Conservation (phyloP, 2,888 invertebrate genomes). For the Tolmerus cingulatus region DNA sequence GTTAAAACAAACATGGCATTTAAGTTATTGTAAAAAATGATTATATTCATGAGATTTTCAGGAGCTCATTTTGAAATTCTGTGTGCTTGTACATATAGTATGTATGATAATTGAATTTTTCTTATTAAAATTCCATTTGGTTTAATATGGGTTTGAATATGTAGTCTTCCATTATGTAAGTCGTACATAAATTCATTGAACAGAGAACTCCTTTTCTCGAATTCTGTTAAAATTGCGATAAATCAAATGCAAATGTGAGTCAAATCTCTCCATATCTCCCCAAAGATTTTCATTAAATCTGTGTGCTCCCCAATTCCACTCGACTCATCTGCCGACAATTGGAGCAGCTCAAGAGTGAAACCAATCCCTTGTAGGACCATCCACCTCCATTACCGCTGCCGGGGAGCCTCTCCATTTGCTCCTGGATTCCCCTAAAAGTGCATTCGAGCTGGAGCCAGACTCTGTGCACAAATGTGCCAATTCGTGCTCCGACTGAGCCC, state of each 20-base stretch:
- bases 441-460: not conserved
- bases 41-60: too few species aligned
- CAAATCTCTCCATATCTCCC: not conserved
- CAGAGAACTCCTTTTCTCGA: not conserved
- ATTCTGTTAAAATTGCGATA: not conserved
- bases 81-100: too few species aligned
- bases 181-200: not conserved
- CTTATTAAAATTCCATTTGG: not conserved
- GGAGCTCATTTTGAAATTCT: too few species aligned
- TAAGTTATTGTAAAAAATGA: too few species aligned
- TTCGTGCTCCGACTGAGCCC: not conserved
- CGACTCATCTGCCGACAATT: not conserved
- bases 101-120: too few species aligned
- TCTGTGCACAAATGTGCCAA: not conserved
- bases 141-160: not conserved
- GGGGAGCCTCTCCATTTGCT: not conserved
- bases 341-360: not conserved
- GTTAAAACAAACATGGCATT: too few species aligned
- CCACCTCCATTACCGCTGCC: not conserved
- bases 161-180: too few species aligned
- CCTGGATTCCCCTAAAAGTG: not conserved
- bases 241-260: not conserved
- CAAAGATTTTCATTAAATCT: not conserved
- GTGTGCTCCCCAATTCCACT: not conserved
- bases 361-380: not conserved